Conservation (phyloP, 1,140 invertebrate species). For the Himalopsyche phryganea region DNA sequence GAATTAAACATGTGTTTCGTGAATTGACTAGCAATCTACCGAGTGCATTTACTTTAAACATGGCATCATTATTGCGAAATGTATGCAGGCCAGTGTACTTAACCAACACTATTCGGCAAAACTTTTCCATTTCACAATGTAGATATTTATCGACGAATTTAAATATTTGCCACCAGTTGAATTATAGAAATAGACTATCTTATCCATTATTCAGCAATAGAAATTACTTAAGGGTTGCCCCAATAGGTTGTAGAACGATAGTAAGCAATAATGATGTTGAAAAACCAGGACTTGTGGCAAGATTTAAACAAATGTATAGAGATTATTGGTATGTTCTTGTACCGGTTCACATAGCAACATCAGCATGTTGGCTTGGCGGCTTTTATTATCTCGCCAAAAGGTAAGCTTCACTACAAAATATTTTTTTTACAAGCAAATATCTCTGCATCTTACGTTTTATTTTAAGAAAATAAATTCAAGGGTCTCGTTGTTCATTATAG, state of each 20-base stretch:
- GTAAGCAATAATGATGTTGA: conserved; percentile 4
- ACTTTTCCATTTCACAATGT: too few species aligned
- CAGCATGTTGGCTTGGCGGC: conserved; percentile 75
- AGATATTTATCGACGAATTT: too few species aligned
- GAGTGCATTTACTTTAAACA: background rate
- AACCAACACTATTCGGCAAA: too few species aligned
- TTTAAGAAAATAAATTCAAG: too few species aligned
- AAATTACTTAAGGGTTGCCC: background rate
- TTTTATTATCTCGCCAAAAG: conserved; percentile 86
- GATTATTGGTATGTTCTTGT: conserved; percentile 93
- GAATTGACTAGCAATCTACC: background rate
- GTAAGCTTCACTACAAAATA: conserved; percentile 51
- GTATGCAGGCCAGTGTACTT: background rate
- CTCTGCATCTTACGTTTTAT: too few species aligned
- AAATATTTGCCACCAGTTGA: too few species aligned
- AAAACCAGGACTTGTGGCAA: conserved; percentile 64
- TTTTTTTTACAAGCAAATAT: too few species aligned
- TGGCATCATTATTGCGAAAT: conserved; percentile 8
- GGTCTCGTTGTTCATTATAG: too few species aligned
- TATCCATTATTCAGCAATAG: background rate
- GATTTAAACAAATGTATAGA: conserved; percentile 87
- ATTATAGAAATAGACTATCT: background rate
- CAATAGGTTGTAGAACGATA: background rate
- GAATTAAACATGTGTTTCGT: background rate
- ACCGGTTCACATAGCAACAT: conserved; percentile 85